Base-by-base conservation (phyloP, 2,113 vertebrate genomes). In the Echinops telfairi region DNA sequence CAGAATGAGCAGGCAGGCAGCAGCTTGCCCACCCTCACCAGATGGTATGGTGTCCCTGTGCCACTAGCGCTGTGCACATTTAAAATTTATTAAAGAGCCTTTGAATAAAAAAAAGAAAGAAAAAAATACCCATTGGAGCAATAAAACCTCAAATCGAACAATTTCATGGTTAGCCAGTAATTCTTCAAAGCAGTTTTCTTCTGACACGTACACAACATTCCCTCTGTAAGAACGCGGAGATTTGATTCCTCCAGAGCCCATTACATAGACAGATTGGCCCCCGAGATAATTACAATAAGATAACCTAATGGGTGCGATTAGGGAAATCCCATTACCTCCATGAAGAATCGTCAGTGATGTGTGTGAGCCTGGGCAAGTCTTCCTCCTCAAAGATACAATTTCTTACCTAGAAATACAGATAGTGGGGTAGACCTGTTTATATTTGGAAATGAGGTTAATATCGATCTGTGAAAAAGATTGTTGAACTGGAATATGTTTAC, bases 251-350 rank as follows among this genome's bases (percentile, higher is more conserved):
- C 81, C 8, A 22, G 62, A 90, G 84, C 71, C 68, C 91, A 89
- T 97, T 94, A 93, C 40, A 0, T 0, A 58, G 90, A 27, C 27
- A 57, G n/a, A 84, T 87, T 57, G 84, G 97, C 77, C 89, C 93
- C 47, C 10, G 81, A 90, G 93, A 77, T 60, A 64, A 91, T 92
- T 84, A 86, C 84, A 16, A 86, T 70, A 78, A 19, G 29, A 94
- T 90, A 86, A 0, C 10, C 73, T 83, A 92, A 96, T 96, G 68
- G 70, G 57, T 57, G 68, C 76, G 20, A 94, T 95, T 95, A 97
- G 94, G 83, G 76, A 86, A 96, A 96, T 94, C 93, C 90, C 92
- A 83, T 95, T 95, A 94, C 85, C 71, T 96, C n/a, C 36, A 1
- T 82, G 91, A 95, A 95, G 90, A 94, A 93, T 94, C 83, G 64